These are phyloP conservation scores for Drosophila multiciliata DNA, from an alignment of 2,888 invertebrate species.

Conservation along the genomic window DNA sequence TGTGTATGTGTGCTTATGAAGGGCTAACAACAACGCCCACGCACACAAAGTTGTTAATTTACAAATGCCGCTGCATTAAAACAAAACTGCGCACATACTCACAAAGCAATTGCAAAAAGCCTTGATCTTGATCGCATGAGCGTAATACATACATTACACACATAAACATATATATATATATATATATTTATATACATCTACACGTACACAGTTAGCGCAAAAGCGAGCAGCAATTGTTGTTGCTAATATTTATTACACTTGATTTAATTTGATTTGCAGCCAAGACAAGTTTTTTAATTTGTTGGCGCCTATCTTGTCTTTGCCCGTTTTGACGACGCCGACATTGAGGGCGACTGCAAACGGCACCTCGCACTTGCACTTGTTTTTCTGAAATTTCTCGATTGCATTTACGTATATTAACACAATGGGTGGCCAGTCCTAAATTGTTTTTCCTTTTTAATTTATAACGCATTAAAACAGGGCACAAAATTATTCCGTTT, in stretches of 20 bases:
- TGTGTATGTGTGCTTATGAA: slow-evolving; percentile 37
- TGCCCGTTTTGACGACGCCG: slow-evolving; percentile 59
- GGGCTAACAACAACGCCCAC: slow-evolving; percentile 59
- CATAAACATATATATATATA: too few species aligned
- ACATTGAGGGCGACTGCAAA: slow-evolving; percentile 15
- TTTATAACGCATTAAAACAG: not conserved
- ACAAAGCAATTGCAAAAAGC: slow-evolving; percentile 61
- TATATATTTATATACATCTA: not conserved
- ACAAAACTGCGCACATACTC: slow-evolving; percentile 14
- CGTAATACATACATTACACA: slow-evolving; percentile 21
- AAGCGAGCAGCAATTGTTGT: slow-evolving; percentile 36
- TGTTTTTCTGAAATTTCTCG: slow-evolving; percentile 41
- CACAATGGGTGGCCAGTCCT: not conserved
- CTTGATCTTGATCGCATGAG: slow-evolving; percentile 83
- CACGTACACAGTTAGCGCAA: slow-evolving; percentile 24
- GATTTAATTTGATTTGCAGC: slow-evolving; percentile 74
- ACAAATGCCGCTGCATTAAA: slow-evolving; percentile 47
- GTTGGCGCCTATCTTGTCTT: slow-evolving; percentile 72
- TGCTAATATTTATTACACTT: slow-evolving; percentile 73
- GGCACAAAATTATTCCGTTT: not conserved
- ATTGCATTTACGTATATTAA: slow-evolving; percentile 23
- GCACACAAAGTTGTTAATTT: slow-evolving; percentile 58
- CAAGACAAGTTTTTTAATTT: slow-evolving; percentile 65
- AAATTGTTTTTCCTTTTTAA: not conserved
- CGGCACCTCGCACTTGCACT: slow-evolving; percentile 69